Conservation (phyloP, 2,888 invertebrate species). For the Chorisops tibialis region DNA sequence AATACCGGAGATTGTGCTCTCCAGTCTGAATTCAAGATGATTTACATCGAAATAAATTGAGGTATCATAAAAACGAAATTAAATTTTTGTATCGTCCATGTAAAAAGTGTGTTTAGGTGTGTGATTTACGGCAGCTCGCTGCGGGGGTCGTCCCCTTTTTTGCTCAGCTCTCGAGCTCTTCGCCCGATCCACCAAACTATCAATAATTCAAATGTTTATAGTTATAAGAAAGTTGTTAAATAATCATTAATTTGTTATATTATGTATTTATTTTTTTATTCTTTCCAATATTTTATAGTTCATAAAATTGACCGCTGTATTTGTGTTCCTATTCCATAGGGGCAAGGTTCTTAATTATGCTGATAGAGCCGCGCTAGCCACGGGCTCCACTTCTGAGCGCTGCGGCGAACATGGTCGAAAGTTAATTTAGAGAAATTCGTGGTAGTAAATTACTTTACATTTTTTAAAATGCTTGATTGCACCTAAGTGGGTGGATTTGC, state of each 20-base stretch:
- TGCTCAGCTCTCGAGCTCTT: neutral
- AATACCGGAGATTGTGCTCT: constrained; percentile 1
- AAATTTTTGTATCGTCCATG: constrained; percentile 27
- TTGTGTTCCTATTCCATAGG: too few relatives aligned
- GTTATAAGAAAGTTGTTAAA: constrained; percentile 31
- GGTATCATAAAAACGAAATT: constrained; percentile 33
- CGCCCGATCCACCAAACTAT: constrained; percentile 17
- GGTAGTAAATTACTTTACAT: too few relatives aligned
- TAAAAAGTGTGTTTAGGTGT: constrained; percentile 29
- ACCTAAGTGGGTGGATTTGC: too few relatives aligned
- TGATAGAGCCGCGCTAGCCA: too few relatives aligned
- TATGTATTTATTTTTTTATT: constrained; percentile 26
- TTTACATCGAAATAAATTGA: constrained; percentile 32
- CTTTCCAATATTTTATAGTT: constrained; percentile 14
- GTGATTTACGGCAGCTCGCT: constrained; percentile 30
- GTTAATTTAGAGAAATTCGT: too few relatives aligned
- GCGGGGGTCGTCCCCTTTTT: constrained; percentile 21
- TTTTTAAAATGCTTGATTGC: too few relatives aligned
- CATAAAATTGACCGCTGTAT: neutral
- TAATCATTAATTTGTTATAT: constrained; percentile 28
- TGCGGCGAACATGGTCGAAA: too few relatives aligned
- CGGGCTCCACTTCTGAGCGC: too few relatives aligned
- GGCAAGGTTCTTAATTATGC: too few relatives aligned
- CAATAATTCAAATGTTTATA: constrained; percentile 27
- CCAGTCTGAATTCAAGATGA: constrained; percentile 15